Evolutionary conservation across 2,113 vertebrate genomes (phyloP).

Genomic region (Cervus canadensis): DNA sequence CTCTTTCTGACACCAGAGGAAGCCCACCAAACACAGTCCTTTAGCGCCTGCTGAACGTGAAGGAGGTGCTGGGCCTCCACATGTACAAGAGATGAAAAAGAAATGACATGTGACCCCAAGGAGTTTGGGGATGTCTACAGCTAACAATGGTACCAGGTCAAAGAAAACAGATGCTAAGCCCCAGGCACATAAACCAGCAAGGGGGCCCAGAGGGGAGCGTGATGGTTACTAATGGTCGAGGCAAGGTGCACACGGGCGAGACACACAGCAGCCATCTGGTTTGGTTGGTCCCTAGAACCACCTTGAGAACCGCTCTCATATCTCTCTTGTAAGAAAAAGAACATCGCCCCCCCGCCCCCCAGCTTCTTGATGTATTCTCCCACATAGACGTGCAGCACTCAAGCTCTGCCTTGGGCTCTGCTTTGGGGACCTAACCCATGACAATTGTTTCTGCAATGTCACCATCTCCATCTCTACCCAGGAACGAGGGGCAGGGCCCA

Average conservation of each 20-base stretch:
- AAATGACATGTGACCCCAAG: neutral
- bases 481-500: too few relatives aligned
- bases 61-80: neutral
- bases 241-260: neutral
- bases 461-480: too few relatives aligned
- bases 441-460: too few relatives aligned
- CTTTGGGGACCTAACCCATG: too few relatives aligned
- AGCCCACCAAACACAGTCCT: neutral
- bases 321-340: neutral
- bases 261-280: neutral
- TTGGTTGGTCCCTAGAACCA: neutral
- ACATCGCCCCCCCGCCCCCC: too few relatives aligned
- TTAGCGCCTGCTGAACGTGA: neutral
- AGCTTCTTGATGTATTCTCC: too few relatives aligned
- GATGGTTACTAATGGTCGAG: fast-evolving
- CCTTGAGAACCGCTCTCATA: neutral
- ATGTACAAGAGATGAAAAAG: neutral
- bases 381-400: too few relatives aligned
- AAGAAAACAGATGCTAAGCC: fast-evolving
- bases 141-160: neutral
- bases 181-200: neutral
- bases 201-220: fast-evolving
- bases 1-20: neutral
- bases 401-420: too few relatives aligned
- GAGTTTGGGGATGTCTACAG: neutral